Conservation (phyloP, 2,113 vertebrate species). For the Dasyornis broadbenti region DNA sequence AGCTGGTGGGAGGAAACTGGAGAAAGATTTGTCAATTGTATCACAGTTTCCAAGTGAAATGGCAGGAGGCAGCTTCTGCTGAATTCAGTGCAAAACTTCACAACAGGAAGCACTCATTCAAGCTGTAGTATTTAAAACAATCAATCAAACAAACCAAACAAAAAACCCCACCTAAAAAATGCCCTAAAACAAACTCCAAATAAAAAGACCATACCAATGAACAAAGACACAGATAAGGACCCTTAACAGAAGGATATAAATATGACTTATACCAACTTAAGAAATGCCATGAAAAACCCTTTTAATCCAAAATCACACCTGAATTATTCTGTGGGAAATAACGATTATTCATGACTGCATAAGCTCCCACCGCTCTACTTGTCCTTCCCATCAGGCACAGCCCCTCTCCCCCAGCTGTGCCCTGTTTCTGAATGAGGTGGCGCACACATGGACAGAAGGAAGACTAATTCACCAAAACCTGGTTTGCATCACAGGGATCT, state of each 20-base stretch:
- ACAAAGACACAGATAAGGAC: background rate
- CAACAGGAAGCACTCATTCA: background rate
- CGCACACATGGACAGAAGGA: background rate
- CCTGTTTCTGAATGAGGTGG: background rate
- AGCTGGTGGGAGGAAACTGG: background rate
- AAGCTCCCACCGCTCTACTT: background rate
- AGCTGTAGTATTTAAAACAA: background rate
- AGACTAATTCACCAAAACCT: background rate
- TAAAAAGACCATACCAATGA: accelerated
- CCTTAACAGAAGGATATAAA: background rate
- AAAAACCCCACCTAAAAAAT: too few species aligned
- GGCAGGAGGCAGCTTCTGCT: background rate
- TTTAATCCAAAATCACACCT: background rate
- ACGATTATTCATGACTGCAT: accelerated
- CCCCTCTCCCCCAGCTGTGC: background rate
- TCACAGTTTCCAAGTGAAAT: background rate
- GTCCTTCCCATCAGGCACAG: background rate
- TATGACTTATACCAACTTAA: background rate
- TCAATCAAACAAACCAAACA: background rate
- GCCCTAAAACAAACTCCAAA: background rate
- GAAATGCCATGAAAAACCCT: background rate
- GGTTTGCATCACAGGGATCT: background rate
- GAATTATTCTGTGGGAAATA: background rate
- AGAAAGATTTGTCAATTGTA: background rate
- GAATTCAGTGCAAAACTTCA: background rate